Evolutionary conservation across 2,888 invertebrate species (phyloP).

Genomic region (Polymixis flavicincta): DNA sequence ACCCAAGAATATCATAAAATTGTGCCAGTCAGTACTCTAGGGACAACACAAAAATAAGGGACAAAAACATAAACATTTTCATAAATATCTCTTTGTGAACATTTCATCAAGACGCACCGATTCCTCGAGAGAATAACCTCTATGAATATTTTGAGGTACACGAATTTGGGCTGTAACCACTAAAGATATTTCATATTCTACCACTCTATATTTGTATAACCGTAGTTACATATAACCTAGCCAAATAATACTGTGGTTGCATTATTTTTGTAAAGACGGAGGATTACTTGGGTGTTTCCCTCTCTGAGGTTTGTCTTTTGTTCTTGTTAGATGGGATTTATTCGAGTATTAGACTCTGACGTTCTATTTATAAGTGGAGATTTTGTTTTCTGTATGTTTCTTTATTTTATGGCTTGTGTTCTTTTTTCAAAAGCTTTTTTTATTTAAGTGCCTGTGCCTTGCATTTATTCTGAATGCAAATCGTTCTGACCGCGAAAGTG

Average conservation of each 20-base stretch:
- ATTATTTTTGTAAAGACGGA: slow-evolving; percentile 78
- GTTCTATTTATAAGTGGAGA: slow-evolving; percentile 71
- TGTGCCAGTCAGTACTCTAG: slow-evolving; percentile 50
- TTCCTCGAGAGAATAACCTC: slow-evolving; percentile 80
- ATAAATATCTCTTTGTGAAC: slow-evolving; percentile 79
- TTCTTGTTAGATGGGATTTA: slow-evolving; percentile 80
- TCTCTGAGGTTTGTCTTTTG: slow-evolving; percentile 78
- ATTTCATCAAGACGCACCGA: slow-evolving; percentile 78
- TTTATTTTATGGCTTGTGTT: slow-evolving; percentile 35
- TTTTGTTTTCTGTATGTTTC: slow-evolving; percentile 53
- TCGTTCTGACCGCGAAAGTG: not conserved
- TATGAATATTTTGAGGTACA: slow-evolving; percentile 85
- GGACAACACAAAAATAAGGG: slow-evolving; percentile 63
- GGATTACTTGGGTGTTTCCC: slow-evolving; percentile 76
- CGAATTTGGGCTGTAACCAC: slow-evolving; percentile 77
- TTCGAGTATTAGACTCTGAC: slow-evolving; percentile 73
- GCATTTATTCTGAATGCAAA: not conserved
- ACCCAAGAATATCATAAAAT: slow-evolving; percentile 57
- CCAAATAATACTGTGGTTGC: slow-evolving; percentile 74
- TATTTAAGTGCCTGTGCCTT: slow-evolving; percentile 1
- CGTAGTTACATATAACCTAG: slow-evolving; percentile 66
- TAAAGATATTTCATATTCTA: slow-evolving; percentile 72
- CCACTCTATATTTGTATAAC: slow-evolving; percentile 59
- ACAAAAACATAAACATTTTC: slow-evolving; percentile 74
- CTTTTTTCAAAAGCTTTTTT: slow-evolving; percentile 16